phyloP scores from a whole-genome alignment of 2,113 vertebrate species.

The Bubo scandiacus region DNA sequence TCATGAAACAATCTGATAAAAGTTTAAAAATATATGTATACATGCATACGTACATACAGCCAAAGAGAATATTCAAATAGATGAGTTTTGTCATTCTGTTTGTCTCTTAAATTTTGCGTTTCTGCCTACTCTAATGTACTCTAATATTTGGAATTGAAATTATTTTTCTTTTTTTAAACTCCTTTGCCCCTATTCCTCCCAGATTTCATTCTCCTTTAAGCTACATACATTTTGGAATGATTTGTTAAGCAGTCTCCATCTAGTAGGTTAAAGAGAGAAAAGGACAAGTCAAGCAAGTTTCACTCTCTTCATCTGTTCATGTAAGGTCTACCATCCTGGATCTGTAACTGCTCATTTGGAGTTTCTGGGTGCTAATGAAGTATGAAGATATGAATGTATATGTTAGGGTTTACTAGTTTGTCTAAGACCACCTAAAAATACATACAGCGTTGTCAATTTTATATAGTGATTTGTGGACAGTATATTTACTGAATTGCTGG shows the following conservation, averaged over 20 bases:
- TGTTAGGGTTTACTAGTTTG: neutral
- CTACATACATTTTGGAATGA: neutral
- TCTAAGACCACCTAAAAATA: too few relatives aligned
- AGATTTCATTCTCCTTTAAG: neutral
- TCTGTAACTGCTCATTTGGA: neutral
- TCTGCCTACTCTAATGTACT: neutral
- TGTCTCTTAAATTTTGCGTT: neutral
- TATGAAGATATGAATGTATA: neutral
- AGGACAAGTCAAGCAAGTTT: neutral
- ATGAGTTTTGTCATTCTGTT: neutral
- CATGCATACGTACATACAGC: neutral
- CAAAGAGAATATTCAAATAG: neutral
- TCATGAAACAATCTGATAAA: neutral
- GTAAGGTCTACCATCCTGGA: neutral
- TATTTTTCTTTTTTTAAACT: neutral
- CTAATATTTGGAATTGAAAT: neutral
- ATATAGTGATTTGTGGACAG: neutral
- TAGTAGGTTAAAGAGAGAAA: neutral
- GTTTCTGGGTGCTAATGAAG: neutral
- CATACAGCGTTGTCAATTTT: neutral
- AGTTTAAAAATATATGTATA: neutral
- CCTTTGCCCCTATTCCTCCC: fast-evolving
- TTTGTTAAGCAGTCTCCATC: neutral
- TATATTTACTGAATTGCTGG: neutral
- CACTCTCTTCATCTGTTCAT: neutral